These are phyloP conservation scores for Neomorphus geoffroyi DNA, from an alignment of 2,797 vertebrate genomes.

Conservation along the genomic window DNA sequence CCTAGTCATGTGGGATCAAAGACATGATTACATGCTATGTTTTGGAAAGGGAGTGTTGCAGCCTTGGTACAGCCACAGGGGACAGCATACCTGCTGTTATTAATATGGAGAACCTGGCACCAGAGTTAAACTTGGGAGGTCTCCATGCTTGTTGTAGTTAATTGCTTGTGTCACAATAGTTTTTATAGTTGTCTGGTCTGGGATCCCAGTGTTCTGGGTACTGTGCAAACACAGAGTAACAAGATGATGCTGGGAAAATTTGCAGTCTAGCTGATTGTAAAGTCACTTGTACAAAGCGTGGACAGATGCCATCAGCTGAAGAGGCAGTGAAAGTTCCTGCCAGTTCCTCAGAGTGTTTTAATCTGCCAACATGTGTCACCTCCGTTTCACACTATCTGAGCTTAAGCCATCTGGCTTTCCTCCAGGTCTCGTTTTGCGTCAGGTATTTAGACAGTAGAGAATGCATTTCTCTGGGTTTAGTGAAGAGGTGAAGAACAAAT, in stretches of 20 bases:
- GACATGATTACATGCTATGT: not conserved
- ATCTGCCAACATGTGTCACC: constrained; percentile 18
- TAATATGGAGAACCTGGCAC: not conserved
- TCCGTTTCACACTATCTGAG: not conserved
- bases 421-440: not conserved
- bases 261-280: not conserved
- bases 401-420: constrained; percentile 35
- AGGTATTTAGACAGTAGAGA: not conserved
- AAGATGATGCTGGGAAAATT: not conserved
- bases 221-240: not conserved
- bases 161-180: not conserved
- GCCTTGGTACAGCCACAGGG: not conserved
- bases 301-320: constrained; percentile 14
- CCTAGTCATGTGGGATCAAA: not conserved
- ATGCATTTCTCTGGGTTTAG: not conserved
- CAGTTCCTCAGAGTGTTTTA: constrained; percentile 43
- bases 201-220: not conserved
- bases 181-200: not conserved
- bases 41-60: not conserved
- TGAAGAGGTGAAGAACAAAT: not conserved
- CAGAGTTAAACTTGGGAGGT: not conserved
- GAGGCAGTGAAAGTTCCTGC: constrained; percentile 2
- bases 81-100: not conserved
- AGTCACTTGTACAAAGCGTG: not conserved
- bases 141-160: not conserved